Conservation (phyloP, 2,888 invertebrate species). For the Tanytarsus gracilentus region DNA sequence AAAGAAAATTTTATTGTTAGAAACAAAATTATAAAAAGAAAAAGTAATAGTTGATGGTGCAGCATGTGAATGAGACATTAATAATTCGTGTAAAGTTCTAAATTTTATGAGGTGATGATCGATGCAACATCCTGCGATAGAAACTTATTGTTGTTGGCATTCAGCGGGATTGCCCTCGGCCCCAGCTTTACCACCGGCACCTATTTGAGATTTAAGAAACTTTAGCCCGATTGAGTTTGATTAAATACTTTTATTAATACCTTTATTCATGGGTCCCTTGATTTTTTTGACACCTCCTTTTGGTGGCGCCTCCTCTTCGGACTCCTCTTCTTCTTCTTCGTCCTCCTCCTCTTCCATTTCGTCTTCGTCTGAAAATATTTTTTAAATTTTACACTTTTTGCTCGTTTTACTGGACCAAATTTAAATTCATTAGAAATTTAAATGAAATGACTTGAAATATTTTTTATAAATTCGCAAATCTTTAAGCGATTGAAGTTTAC, state of each 20-base stretch:
- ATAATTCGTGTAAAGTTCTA: neutral
- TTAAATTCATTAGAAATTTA: constrained; percentile 35
- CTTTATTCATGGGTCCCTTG: neutral
- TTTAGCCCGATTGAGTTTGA: neutral
- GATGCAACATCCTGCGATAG: too few species aligned
- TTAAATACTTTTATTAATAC: neutral
- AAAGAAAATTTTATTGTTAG: too few species aligned
- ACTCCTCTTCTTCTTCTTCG: too few species aligned
- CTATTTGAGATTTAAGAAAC: neutral
- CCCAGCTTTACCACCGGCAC: neutral
- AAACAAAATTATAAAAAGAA: too few species aligned
- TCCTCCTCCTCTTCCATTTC: constrained; percentile 32
- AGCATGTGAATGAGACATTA: neutral
- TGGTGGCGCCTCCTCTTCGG: constrained; percentile 38
- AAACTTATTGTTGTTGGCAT: constrained; percentile 61
- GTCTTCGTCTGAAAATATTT: constrained; percentile 35
- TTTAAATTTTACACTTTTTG: constrained; percentile 49
- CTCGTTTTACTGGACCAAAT: constrained; percentile 50
- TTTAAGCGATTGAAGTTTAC: neutral
- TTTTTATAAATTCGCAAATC: too few species aligned
- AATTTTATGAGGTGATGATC: neutral
- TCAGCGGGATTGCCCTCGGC: constrained; percentile 48
- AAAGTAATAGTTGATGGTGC: too few species aligned
- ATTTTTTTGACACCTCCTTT: constrained; percentile 16
- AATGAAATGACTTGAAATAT: constrained; percentile 37